These are phyloP conservation scores for Xenopus borealis DNA, from an alignment of 2,113 vertebrate genomes.

Conservation along the genomic window DNA sequence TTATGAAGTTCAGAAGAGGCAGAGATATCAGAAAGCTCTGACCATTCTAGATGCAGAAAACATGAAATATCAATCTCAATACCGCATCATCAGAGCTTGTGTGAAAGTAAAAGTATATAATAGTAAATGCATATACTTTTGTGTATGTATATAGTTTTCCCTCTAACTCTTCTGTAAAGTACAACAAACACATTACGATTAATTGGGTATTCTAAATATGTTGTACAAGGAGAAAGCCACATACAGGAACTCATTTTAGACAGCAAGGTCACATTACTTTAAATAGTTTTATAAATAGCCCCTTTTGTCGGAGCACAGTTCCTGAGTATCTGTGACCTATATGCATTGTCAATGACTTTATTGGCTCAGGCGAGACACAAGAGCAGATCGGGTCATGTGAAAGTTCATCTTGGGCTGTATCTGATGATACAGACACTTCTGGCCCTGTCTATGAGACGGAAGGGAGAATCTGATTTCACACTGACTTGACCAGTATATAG, in stretches of 20 bases:
- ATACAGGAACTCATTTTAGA: slow-evolving; percentile 3
- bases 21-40: no score
- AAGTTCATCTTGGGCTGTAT: slow-evolving; percentile 18
- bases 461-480: slow-evolving; percentile 28
- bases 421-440: slow-evolving; percentile 27
- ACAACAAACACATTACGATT: no score
- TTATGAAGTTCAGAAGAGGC: no score
- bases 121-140: no score
- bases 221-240: not conserved
- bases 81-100: no score
- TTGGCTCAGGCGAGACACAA: not conserved
- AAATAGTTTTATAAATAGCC: slow-evolving; percentile 2
- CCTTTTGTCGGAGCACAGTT: not conserved
- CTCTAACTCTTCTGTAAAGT: no score
- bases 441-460: slow-evolving; percentile 23
- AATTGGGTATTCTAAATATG: no score
- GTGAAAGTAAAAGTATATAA: no score
- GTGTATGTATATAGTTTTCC: no score
- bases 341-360: not conserved
- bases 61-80: no score
- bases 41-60: no score
- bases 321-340: not conserved
- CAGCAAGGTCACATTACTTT: not conserved
- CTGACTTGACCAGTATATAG: slow-evolving; percentile 5
- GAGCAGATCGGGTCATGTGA: slow-evolving; percentile 31